phyloP scores from a whole-genome alignment of 2,797 vertebrate species.

The Anableps anableps region DNA sequence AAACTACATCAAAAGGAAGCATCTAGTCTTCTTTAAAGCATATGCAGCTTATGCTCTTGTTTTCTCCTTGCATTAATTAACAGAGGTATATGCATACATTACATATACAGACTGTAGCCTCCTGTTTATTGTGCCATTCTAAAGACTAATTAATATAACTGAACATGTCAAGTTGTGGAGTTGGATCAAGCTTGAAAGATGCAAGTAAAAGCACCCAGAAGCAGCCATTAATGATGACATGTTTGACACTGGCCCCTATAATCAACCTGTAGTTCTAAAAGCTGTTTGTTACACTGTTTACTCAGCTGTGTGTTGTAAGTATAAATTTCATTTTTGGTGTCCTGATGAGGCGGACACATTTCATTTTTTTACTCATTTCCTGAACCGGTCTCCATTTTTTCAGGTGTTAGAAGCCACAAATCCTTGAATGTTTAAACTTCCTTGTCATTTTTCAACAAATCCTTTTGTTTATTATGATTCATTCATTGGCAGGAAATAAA shows the following conservation, averaged over 20 bases:
- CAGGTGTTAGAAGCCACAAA: background rate
- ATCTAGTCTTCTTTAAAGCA: too few species aligned
- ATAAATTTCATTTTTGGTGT: background rate
- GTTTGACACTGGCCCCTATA: background rate
- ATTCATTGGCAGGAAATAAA: background rate
- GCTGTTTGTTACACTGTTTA: background rate
- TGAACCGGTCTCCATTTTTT: background rate
- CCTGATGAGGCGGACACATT: background rate
- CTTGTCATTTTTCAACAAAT: constrained; percentile 3
- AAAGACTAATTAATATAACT: too few species aligned
- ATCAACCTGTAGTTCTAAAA: background rate
- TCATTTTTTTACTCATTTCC: background rate
- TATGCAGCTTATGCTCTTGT: too few species aligned
- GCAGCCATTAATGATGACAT: background rate
- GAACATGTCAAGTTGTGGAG: too few species aligned
- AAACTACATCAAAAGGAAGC: too few species aligned
- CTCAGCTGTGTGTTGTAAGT: background rate
- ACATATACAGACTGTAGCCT: too few species aligned
- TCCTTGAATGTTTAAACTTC: background rate
- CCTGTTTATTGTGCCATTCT: too few species aligned
- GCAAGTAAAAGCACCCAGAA: too few species aligned
- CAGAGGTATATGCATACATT: too few species aligned
- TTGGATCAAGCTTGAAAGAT: too few species aligned
- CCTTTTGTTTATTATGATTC: background rate
- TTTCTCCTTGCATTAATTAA: too few species aligned